Base-by-base conservation (phyloP, 35 echinoderm and acorn worm species). In the Heliocidaris erythrogramma region DNA sequence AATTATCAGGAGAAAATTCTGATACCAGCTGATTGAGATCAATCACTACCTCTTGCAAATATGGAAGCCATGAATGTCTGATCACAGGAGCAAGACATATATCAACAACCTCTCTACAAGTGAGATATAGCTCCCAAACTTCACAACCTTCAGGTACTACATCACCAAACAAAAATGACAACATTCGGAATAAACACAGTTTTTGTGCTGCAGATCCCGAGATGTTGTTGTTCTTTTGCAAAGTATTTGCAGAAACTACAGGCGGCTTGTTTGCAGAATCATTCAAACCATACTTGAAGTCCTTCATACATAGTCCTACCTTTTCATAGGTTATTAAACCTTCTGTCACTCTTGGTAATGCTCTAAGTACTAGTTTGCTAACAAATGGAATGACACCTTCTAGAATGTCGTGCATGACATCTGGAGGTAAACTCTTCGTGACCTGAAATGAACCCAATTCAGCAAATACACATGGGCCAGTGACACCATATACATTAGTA, bases 11-110 rank as follows among this genome's bases (percentile, higher is more conserved):
- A 4, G 18, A 95, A 7, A 92, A 91, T 7, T 53, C 31, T 27
- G 94, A 65, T 53, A 94, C 94, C 18, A 88, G 52, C n/a, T 24
- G 9, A 69, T 96, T 93, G 29, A 94, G 95, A 65, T 96, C 92
- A 31, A 88, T 31, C 11, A 96, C 93, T n/a, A n/a, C 65, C 7
- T 88, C 18, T 84, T 96, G 88, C 56, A 96, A 47, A 88, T 88
- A 88, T 88, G 86, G 13, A 9, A 88, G 31, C 86, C 86, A 88
- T 10, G 86, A 88, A 9, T 88, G 10, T 30, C 30, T 24, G 9
- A 88, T 30, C 31, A 31, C 31, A 24, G 86, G 86, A 9, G 86
- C 86, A 13, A 88, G 10, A 88, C 86, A 24, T 9, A 88, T 88
- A 31, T 88, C 86, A 13, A 31, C 13, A 16, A 88, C n/a, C n/a